A percentile compares a stretch with the other conserved stretches of the same genome.
phyloP scores from a whole-genome alignment of 2,888 invertebrate species.

The Netelia inedita region DNA sequence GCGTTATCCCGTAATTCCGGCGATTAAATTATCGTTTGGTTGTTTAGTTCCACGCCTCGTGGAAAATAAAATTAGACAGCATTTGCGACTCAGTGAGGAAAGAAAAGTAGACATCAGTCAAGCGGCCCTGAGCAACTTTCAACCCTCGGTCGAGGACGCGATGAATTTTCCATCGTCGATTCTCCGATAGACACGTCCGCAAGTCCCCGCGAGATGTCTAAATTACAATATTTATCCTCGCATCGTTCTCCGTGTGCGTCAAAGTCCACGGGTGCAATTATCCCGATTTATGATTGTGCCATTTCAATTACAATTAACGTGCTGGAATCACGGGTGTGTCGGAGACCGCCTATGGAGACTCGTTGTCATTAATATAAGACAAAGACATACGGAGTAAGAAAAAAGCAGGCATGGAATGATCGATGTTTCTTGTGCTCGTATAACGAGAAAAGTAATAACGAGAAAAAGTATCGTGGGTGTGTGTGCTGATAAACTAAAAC shows the following conservation, averaged over 20 bases:
- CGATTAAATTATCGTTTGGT: neutral
- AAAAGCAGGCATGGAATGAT: neutral
- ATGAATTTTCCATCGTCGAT: constrained; percentile 28
- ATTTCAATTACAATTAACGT: constrained; percentile 59
- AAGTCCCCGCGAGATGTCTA: constrained; percentile 7
- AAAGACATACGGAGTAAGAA: neutral
- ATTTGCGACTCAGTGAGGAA: too few species aligned
- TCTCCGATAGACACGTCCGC: neutral
- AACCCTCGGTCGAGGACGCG: too few species aligned
- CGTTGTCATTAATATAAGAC: neutral
- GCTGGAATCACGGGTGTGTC: constrained; percentile 30
- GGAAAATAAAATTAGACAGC: neutral
- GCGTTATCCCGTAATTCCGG: neutral
- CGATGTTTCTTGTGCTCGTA: neutral
- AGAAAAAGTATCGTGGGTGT: constrained; percentile 24
- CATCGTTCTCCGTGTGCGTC: constrained; percentile 24
- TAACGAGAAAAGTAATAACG: constrained; percentile 23
- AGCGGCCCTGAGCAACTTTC: too few species aligned
- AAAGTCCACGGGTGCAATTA: constrained; percentile 27
- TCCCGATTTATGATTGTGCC: constrained; percentile 44
- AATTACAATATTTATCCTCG: constrained; percentile 52
- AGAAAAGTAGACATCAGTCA: too few species aligned
- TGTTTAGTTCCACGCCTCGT: neutral
- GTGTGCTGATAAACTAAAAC: neutral
- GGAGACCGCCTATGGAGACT: neutral